phyloP scores from a whole-genome alignment of 2,888 invertebrate genomes.

The Drosophila phalerata region DNA sequence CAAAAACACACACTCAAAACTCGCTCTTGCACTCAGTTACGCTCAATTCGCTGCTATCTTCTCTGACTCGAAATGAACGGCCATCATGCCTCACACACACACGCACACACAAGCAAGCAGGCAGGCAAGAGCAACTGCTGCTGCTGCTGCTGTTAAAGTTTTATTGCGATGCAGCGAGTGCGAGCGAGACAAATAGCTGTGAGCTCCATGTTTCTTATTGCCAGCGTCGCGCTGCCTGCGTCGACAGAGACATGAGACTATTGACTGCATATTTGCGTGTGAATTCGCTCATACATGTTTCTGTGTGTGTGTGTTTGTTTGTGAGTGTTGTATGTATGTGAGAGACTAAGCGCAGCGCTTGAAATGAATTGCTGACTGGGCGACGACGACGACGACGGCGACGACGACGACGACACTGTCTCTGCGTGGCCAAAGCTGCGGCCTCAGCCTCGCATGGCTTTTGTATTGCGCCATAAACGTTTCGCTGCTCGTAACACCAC shows the following conservation, averaged over 20 bases:
- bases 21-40: conserved; percentile 60
- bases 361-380: conserved; percentile 79
- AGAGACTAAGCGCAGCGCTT: conserved; percentile 68
- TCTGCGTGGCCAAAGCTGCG: conserved; percentile 74
- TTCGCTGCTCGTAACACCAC: conserved; percentile 86
- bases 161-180: conserved; percentile 49
- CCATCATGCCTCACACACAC: conserved; percentile 67
- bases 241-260: conserved; percentile 56
- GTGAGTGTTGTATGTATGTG: conserved; percentile 21
- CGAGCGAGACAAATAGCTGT: conserved; percentile 65
- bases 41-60: conserved; percentile 37
- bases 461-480: conserved; percentile 86
- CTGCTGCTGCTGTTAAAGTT: conserved; percentile 48
- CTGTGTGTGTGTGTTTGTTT: conserved; percentile 39
- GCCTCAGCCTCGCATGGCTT: conserved; percentile 84
- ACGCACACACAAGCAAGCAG: conserved; percentile 14
- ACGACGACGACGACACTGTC: conserved; percentile 64
- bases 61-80: conserved; percentile 59
- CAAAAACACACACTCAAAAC: conserved; percentile 49
- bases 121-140: conserved; percentile 34
- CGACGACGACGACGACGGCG: conserved; percentile 64
- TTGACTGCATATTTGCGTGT: conserved; percentile 57
- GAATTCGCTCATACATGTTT: conserved; percentile 38
- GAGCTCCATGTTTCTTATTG: conserved; percentile 76
- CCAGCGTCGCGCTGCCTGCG: conserved; percentile 54